Base-by-base conservation (phyloP, 2,797 vertebrate species). In the Paratrypauchen microcephalus region DNA sequence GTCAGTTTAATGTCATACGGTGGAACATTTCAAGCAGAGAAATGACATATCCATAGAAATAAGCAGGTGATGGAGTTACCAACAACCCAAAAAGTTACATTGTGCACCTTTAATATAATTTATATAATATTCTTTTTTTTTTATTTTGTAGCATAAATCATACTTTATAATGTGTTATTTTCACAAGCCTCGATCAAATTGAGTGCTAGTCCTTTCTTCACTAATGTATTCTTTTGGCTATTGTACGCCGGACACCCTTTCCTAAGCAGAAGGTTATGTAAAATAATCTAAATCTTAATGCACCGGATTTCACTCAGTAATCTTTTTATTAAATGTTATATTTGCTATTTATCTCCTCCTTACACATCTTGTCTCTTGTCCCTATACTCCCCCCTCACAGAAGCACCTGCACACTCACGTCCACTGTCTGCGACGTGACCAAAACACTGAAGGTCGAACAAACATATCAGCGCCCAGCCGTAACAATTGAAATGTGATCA, bases 401-500 rank as follows among this genome's bases (percentile, higher is more conserved):
- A 28, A 24, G 62, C 55, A 64, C 62, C 58, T 60, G 55, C 69
- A 36, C 28, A 60, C 28, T n/a, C 68, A 41, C 52, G 68, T 55
- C 39, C 65, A 55, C 62, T n/a, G 54, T 76, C 63, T 69, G 66
- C 68, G 50, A 69, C 15, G 21, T 61, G 21, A n/a, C 32, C 54
- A 66, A 65, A 55, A 56, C 5, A 26, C 26, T 68, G 75, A 78
- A 71, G 72, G 77, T 75, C 72, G 68, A 12, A 47, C 66, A 58
- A 65, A 60, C 55, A 21, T 12, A 47, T n/a, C 19, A 21, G 21
- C 23, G 45, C 23, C 50, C 8, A 65, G 24, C 26, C 52, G 26
- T 72, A 66, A 28, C 52, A 68, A 68, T 74, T 16, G 66, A 67
- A 73, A 75, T 77, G 48, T 48, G 24, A 72, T 75, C 50, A 57